phyloP scores from a whole-genome alignment of 2,888 invertebrate species.

The Julus scandinavius region DNA sequence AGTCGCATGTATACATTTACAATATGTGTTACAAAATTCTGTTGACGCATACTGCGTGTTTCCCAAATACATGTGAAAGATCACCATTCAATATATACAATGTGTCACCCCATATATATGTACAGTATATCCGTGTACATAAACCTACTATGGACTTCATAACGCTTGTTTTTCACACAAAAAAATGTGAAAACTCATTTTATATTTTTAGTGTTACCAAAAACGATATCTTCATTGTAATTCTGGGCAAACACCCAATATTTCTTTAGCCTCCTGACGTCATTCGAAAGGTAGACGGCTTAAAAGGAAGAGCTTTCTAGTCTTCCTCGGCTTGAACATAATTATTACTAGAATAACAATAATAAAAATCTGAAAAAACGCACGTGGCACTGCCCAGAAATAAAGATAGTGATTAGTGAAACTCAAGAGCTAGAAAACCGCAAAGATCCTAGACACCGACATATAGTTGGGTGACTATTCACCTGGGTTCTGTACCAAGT shows the following conservation, averaged over 20 bases:
- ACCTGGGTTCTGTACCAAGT: background rate
- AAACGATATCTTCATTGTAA: background rate
- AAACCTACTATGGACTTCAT: background rate
- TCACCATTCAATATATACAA: too few relatives aligned
- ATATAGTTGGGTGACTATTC: background rate
- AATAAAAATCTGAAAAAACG: background rate
- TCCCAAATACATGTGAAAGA: too few relatives aligned
- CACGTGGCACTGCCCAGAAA: background rate
- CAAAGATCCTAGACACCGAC: background rate
- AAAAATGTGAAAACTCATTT: too few relatives aligned
- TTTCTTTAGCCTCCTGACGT: conserved; percentile 1
- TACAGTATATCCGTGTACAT: too few relatives aligned
- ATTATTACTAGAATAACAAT: background rate
- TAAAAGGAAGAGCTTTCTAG: background rate
- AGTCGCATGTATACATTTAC: background rate
- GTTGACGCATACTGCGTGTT: too few relatives aligned
- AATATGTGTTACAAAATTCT: background rate
- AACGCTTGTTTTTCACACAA: background rate
- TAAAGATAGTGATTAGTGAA: background rate
- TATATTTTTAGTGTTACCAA: too few relatives aligned
- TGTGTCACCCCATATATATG: too few relatives aligned
- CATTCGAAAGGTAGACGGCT: background rate
- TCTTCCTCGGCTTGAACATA: background rate
- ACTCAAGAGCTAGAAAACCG: background rate
- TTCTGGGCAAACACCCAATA: conserved; percentile 16